Evolutionary conservation across 2,888 invertebrate genomes (phyloP).

Genomic region (Hedya salicella): DNA sequence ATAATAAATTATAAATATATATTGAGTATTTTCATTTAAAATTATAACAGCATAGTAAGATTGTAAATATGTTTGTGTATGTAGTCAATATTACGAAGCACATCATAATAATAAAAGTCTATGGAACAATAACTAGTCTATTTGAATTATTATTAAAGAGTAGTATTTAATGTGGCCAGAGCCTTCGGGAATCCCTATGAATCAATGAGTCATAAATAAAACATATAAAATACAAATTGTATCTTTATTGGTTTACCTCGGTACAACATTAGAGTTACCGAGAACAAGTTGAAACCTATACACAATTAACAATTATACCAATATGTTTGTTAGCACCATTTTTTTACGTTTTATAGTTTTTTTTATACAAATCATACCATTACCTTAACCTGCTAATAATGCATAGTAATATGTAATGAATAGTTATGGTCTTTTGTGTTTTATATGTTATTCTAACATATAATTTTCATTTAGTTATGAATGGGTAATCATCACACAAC

Average conservation of each 20-base stretch:
- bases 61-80: too few species aligned
- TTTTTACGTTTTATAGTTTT: conserved; percentile 67
- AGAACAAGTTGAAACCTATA: conserved; percentile 70
- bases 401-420: conserved; percentile 70
- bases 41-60: too few species aligned
- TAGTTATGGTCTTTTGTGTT: conserved; percentile 69
- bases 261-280: conserved; percentile 78
- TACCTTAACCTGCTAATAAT: conserved; percentile 78
- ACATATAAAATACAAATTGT: conserved; percentile 45
- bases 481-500: conserved; percentile 67
- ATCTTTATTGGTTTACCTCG: conserved; percentile 78
- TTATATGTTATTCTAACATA: conserved; percentile 62
- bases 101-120: too few species aligned
- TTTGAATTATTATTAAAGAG: too few species aligned
- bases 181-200: too few species aligned
- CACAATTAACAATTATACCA: conserved; percentile 75
- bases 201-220: neutral
- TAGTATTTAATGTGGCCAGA: too few species aligned
- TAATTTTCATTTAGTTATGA: conserved; percentile 63
- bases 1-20: too few species aligned
- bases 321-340: conserved; percentile 82
- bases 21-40: too few species aligned
- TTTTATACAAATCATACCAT: conserved; percentile 77
- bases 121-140: too few species aligned
- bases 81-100: too few species aligned